Evolutionary conservation across 2,797 vertebrate genomes (phyloP).

Genomic region (Clamator glandarius): DNA sequence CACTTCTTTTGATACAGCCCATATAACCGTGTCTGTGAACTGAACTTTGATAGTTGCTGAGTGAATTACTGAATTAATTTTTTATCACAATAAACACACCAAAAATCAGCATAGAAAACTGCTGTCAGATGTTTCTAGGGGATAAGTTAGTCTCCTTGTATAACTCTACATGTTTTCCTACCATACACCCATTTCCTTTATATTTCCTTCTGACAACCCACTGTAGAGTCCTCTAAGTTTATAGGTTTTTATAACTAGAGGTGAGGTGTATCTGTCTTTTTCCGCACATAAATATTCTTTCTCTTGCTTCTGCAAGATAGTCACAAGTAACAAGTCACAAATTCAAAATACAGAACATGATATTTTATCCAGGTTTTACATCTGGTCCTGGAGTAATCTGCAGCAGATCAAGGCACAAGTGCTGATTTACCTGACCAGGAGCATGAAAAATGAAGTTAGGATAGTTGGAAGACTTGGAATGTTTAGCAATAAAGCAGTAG

Average conservation of each 20-base stretch:
- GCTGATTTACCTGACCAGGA: background rate
- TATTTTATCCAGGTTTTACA: background rate
- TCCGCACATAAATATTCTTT: background rate
- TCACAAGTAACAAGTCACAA: background rate
- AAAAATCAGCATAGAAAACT: background rate
- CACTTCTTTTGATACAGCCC: no score
- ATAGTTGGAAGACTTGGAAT: background rate
- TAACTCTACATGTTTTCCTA: background rate
- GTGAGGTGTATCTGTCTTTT: background rate
- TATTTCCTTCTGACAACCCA: background rate
- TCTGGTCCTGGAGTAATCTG: fast-evolving
- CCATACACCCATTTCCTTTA: background rate
- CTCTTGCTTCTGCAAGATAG: background rate
- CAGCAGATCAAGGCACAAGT: background rate
- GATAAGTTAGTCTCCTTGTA: background rate
- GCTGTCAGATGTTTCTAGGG: background rate
- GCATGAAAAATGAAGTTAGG: background rate
- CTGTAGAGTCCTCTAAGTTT: background rate
- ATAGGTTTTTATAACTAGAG: background rate
- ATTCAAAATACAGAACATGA: background rate
- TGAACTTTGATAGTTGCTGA: background rate
- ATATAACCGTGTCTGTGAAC: background rate
- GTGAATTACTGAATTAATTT: background rate
- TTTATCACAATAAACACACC: background rate
- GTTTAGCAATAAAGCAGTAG: background rate